Evolutionary conservation across 1,140 invertebrate genomes (phyloP).

Genomic region (Tribolium madens): DNA sequence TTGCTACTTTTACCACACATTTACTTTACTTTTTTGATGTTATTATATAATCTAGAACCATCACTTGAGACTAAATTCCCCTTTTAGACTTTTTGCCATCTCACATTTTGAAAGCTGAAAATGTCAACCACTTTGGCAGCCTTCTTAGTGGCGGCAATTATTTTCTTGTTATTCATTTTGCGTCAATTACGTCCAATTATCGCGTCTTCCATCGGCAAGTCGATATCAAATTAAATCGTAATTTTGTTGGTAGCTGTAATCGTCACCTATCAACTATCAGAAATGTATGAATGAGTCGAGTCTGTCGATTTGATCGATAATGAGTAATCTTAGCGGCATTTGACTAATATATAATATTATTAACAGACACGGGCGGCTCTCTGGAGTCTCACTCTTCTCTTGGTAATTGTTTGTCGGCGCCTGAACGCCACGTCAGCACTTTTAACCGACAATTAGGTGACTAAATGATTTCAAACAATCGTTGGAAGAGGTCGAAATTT

Average conservation of each 20-base stretch:
- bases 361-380: slow-evolving; percentile 53
- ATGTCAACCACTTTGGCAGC: background rate
- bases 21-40: background rate
- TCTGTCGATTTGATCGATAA: slow-evolving; percentile 49
- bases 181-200: slow-evolving; percentile 39
- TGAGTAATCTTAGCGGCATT: slow-evolving; percentile 48
- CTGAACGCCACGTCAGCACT: slow-evolving; percentile 59
- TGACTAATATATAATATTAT: slow-evolving; percentile 42
- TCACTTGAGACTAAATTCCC: background rate
- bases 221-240: slow-evolving; percentile 31
- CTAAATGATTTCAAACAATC: slow-evolving; percentile 61
- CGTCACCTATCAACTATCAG: slow-evolving; percentile 38
- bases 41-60: background rate
- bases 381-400: slow-evolving; percentile 29
- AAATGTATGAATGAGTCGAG: slow-evolving; percentile 22
- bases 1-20: no score
- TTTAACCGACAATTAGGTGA: slow-evolving; percentile 61
- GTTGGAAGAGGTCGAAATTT: background rate
- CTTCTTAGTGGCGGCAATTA: background rate
- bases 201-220: background rate
- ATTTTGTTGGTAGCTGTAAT: slow-evolving; percentile 40
- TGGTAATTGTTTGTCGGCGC: slow-evolving; percentile 61
- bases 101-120: background rate
- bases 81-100: background rate
- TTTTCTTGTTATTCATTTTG: slow-evolving; percentile 3